These are phyloP conservation scores for Orycteropus afer DNA, from an alignment of 2,113 vertebrate genomes.

Conservation along the genomic window DNA sequence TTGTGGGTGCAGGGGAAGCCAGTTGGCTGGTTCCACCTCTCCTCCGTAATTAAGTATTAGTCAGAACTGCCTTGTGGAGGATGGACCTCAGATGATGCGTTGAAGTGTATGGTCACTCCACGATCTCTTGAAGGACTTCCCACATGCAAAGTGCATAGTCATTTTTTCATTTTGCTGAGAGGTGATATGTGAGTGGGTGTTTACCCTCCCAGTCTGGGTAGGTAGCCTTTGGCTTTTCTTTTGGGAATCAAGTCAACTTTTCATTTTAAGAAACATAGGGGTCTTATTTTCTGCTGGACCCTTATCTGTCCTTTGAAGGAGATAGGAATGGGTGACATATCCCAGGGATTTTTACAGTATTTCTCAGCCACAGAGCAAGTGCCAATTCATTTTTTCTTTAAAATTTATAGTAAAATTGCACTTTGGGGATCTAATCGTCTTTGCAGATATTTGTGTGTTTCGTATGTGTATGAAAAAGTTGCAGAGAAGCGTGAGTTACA, in stretches of 20 bases:
- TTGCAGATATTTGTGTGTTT: no score
- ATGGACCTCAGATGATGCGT: neutral
- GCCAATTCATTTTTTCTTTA: neutral
- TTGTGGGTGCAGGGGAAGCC: neutral
- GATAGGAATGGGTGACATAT: neutral
- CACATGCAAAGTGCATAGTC: neutral
- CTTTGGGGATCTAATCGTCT: constrained; percentile 15
- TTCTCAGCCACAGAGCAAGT: neutral
- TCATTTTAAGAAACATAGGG: neutral
- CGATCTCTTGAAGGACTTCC: neutral
- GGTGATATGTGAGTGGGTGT: neutral
- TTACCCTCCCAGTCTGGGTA: neutral
- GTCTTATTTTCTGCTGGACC: neutral
- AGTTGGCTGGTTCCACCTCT: neutral
- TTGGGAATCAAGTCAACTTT: neutral
- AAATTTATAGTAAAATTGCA: constrained; percentile 41
- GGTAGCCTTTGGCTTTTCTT: neutral
- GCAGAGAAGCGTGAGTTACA: neutral
- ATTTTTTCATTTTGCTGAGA: neutral
- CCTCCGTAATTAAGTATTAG: neutral
- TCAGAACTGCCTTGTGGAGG: neutral
- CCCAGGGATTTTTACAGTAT: neutral
- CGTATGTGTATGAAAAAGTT: neutral
- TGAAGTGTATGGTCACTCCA: neutral
- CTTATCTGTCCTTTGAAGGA: neutral